Evolutionary conservation across 2,797 vertebrate species (phyloP), one percentile per base, ranked within the genome.

Genomic region (Sardinella longiceps): DNA sequence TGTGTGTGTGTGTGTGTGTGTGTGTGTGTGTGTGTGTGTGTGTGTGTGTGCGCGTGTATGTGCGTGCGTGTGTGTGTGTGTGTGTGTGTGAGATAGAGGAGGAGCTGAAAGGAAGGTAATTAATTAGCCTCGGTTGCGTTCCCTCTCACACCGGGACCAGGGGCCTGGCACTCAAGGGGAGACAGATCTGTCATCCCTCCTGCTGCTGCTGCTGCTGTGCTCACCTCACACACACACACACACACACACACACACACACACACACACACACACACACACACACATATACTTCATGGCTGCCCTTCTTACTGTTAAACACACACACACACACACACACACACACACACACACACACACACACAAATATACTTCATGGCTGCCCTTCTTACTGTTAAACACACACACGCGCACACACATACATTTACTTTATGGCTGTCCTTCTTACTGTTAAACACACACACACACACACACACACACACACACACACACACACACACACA

Each of bases 121-220:
- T 93, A 93, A 93, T 92, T 93, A 91, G 89, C 58, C 2, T 20
- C 80, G 86, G 85, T 86, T 12, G 86, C 48, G 85, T 92, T 94
- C 93, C 92, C 23, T 82, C 84, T 81, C 87, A 80, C 87, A 80
- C 92, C 90, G 91, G 86, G 87, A 87, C 83, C 63, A 45, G 90
- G 87, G 81, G 12, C 51, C 80, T 88, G 87, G 88, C 90, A 87
- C 82, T 89, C 86, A 89, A 89, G 89, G 89, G 86, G 85, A 89
- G 88, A 89, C 86, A 84, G 87, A 92, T 92, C 90, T 90, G 90
- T 93, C 92, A 93, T 89, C 83, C 84, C 74, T 85, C 83, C 77
- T 10, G 9, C 80, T 60, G 58, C 58, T 1, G 2, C 43, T 45
- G 43, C 43, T 45, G 43, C 43, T 45, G 7, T 81, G 82, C 53